Evolutionary conservation across 2,113 vertebrate species (phyloP).

Genomic region (Engystomops pustulosus): DNA sequence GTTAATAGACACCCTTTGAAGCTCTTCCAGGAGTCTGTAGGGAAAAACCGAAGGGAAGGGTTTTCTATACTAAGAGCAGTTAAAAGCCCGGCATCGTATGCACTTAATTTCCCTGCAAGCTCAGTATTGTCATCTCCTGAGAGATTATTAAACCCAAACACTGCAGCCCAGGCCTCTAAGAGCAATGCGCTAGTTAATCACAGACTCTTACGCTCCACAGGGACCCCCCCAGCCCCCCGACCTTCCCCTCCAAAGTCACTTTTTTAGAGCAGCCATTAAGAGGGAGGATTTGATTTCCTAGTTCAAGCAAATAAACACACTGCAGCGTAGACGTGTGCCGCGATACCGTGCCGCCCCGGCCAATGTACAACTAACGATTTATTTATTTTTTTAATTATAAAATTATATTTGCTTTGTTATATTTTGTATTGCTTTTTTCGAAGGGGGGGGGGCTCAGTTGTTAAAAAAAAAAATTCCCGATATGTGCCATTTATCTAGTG

Average conservation of each 20-base stretch:
- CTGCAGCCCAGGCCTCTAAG: slow-evolving; percentile 42
- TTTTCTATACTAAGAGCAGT: slow-evolving; percentile 31
- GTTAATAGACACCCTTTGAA: slow-evolving; percentile 23
- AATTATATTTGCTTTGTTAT: no score
- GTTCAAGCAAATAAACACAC: slow-evolving; percentile 46
- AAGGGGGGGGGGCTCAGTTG: no score
- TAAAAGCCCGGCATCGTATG: slow-evolving; percentile 26
- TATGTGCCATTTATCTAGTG: no score
- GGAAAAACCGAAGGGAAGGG: slow-evolving; percentile 29
- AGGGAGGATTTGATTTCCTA: slow-evolving; percentile 45
- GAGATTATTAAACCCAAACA: slow-evolving; percentile 56
- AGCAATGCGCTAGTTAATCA: slow-evolving; percentile 55
- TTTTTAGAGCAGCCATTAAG: slow-evolving; percentile 44
- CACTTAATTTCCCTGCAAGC: slow-evolving; percentile 59
- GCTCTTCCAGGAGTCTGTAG: slow-evolving; percentile 32
- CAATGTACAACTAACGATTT: background rate
- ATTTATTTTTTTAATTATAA: background rate
- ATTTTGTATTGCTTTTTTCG: no score
- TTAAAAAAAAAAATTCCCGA: no score
- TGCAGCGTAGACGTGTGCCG: background rate
- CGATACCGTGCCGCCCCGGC: background rate
- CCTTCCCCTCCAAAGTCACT: slow-evolving; percentile 51
- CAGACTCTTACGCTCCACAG: slow-evolving; percentile 30
- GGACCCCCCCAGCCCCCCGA: slow-evolving; percentile 28
- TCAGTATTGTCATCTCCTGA: slow-evolving; percentile 38